Base-by-base conservation (phyloP, 53 echinoderm and acorn worm species). In the Actinopyga echinites region DNA sequence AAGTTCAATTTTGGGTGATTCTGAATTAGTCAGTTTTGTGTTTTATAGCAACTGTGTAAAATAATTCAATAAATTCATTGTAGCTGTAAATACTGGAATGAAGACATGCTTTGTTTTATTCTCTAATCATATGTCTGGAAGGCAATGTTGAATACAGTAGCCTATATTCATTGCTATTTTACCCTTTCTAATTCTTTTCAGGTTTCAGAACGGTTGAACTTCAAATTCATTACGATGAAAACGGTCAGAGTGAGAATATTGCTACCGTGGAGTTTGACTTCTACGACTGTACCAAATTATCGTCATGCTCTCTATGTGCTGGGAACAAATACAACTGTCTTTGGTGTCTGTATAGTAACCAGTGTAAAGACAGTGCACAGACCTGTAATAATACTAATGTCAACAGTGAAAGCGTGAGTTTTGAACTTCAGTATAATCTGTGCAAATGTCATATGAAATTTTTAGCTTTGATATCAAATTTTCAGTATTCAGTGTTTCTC, bases 311-410 rank as follows among this genome's bases (percentile, higher is more conserved):
- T 19, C 40, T 84, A 34, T 95, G 95, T 62, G 91, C 88, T 8
- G 84, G 75, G 8, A 91, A 95, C 45, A 68, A 65, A 56, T 95
- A 91, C 77, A 84, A 80, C 24, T 95, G 95, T 30, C 86, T 91
- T 68, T 95, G 95, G 93, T 95, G 93, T 74, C 80, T 86, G 56
- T 89, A 84, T 57, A 63, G 92, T 66, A 91, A 90, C 82, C 74
- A 84, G 67, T 95, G 95, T 55, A 75, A 83, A 21, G 91, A 66
- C 28, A 49, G 31, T 25, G n/a, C 67, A 2, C 33, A 57, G 36
- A 64, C 4, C 22, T 85, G 85, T 45, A 55, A 57, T n/a, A 65
- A 30, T 34, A 36, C 32, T 35, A 29, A 29, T n/a, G 13, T 28
- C 31, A 65, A 1, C 3, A 65, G 6, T 34, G n/a, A 6, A 26